Evolutionary conservation across 2,113 vertebrate genomes (phyloP), one percentile per base, ranked within the genome.

Genomic region (Datnioides undecimradiatus): DNA sequence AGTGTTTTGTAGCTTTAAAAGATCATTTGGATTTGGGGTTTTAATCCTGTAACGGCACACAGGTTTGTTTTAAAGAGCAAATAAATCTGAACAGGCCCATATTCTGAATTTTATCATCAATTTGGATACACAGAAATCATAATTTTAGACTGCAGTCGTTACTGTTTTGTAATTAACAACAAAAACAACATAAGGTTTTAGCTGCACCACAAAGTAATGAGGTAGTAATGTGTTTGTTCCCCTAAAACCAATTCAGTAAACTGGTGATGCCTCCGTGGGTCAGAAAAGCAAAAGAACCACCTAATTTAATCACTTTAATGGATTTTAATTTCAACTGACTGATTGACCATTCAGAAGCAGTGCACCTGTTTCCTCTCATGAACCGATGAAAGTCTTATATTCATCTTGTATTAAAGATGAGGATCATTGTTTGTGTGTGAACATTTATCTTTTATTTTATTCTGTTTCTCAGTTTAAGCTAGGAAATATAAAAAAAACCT

Each of bases 321-420:
- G 7, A 57, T 70, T 45, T 57, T 16, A 33, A 55, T 33, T 57
- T 29, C 38, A 16, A 4, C 36, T 55, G 25, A 41, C 36, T 54
- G 40, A 65, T 36, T 43, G 17, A 31, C 36, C 19, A 57, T 70
- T 57, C 43, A 48, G 40, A 60, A 58, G 68, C 54, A 19, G 27
- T 11, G 2, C 1, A 23, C 14, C 54, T 51, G 19, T 31, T 40
- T 69, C 8, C 10, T 13, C 14, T 36, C 9, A 46, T 48, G 14
- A 60, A 49, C 11, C 2, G 3, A 48, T 27, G 27, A 29, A 60
- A 38, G 6, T 21, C n/a, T 49, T 21, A 58, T 8, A 33, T 58
- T 34, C 25, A 71, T 58, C 25, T 19, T 46, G 25, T 6, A 6
- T 16, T 23, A 3, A 45, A 52, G 21, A 11, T 1, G 21, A 12